phyloP scores from a whole-genome alignment of 2,797 vertebrate species.

The Lepus oiostolus region DNA sequence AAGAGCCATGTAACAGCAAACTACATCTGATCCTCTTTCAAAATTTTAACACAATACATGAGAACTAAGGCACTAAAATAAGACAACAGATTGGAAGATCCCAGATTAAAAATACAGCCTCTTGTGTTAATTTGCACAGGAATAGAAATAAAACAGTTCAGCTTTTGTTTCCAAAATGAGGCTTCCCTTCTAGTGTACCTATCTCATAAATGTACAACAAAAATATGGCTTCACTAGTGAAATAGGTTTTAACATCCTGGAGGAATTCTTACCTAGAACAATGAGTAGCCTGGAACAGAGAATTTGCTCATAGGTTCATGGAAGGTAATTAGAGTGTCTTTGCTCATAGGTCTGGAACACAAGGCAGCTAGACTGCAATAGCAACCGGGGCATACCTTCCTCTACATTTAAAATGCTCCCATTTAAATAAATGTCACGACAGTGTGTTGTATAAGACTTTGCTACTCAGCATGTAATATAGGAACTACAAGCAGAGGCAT shows the following conservation, averaged over 20 bases:
- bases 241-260: neutral
- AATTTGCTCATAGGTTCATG: neutral
- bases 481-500: neutral
- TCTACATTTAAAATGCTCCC: neutral
- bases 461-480: neutral
- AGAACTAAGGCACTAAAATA: neutral
- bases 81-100: neutral
- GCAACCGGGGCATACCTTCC: neutral
- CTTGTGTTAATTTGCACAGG: neutral
- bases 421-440: neutral
- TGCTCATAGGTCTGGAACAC: neutral
- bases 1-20: slow-evolving; percentile 24
- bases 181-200: neutral
- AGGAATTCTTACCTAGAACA: neutral
- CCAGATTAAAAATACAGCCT: neutral
- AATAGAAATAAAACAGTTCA: slow-evolving; percentile 20
- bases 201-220: slow-evolving; percentile 7
- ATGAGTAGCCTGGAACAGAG: neutral
- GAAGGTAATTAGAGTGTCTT: neutral
- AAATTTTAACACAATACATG: slow-evolving; percentile 30
- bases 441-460: neutral
- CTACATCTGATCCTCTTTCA: slow-evolving; percentile 16
- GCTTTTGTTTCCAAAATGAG: slow-evolving; percentile 23
- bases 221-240: neutral
- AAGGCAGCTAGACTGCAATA: neutral